phyloP scores from a whole-genome alignment of 2,113 vertebrate genomes.

The Osmerus mordax region DNA sequence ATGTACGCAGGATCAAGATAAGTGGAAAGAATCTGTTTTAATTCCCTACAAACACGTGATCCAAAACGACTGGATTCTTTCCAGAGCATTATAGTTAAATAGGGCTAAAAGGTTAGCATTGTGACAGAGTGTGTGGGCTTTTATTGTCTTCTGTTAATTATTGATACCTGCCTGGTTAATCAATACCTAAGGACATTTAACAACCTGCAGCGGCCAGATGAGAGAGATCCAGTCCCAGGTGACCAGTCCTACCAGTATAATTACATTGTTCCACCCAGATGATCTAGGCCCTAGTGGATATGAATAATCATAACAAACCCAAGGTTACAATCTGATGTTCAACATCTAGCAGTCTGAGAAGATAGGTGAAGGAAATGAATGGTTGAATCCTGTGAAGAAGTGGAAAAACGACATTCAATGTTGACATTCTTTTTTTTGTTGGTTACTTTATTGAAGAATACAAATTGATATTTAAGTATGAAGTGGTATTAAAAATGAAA shows the following conservation, averaged over 20 bases:
- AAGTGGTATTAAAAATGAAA: not conserved
- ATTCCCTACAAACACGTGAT: too few species aligned
- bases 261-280: too few species aligned
- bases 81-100: conserved; percentile 41
- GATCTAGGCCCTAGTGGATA: too few species aligned
- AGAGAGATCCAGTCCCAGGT: conserved; percentile 33
- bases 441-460: not conserved
- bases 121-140: conserved; percentile 50
- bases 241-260: too few species aligned
- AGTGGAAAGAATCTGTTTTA: too few species aligned
- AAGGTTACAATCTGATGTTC: too few species aligned
- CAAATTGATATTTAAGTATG: not conserved
- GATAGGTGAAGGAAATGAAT: too few species aligned
- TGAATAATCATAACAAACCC: too few species aligned
- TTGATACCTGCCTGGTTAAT: conserved; percentile 61
- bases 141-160: conserved; percentile 66
- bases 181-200: conserved; percentile 44
- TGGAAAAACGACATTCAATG: too few species aligned
- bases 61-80: conserved; percentile 20
- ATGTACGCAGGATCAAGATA: not conserved
- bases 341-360: too few species aligned
- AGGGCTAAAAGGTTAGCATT: conserved; percentile 43
- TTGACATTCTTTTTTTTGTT: not conserved
- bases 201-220: conserved; percentile 16
- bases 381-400: too few species aligned